Conservation (phyloP, 2,113 vertebrate species). For the Aegithalos caudatus region DNA sequence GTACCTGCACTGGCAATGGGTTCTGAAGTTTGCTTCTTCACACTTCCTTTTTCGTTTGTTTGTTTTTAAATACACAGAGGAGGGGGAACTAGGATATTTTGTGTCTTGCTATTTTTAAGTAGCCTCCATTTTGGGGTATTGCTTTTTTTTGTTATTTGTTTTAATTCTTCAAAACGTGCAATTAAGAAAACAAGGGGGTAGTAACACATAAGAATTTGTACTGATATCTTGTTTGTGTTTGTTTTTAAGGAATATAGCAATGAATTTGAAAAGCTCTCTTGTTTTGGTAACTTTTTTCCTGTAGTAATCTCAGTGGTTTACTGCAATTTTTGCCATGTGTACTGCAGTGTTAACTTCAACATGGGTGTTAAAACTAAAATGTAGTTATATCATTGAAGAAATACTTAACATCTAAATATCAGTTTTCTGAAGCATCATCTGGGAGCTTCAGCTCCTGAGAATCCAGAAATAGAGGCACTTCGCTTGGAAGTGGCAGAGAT, state of each 20-base stretch:
- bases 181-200: neutral
- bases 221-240: neutral
- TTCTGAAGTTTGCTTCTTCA: neutral
- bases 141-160: neutral
- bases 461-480: constrained; percentile 81
- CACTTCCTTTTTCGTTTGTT: neutral
- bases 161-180: neutral
- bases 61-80: neutral
- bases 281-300: neutral
- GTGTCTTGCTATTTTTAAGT: neutral
- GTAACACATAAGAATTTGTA: neutral
- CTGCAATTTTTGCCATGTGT: neutral
- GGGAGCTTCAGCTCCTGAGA: constrained; percentile 78
- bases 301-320: neutral
- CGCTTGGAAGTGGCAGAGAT: constrained; percentile 84
- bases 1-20: neutral
- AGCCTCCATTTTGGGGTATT: neutral
- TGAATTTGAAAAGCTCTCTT: neutral
- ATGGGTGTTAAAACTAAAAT: neutral
- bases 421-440: constrained; percentile 95
- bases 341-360: neutral
- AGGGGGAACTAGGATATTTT: accelerated
- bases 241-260: neutral
- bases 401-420: constrained; percentile 72
- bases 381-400: neutral